phyloP scores from a whole-genome alignment of 2,888 invertebrate species.

The Microctonus brassicae region DNA sequence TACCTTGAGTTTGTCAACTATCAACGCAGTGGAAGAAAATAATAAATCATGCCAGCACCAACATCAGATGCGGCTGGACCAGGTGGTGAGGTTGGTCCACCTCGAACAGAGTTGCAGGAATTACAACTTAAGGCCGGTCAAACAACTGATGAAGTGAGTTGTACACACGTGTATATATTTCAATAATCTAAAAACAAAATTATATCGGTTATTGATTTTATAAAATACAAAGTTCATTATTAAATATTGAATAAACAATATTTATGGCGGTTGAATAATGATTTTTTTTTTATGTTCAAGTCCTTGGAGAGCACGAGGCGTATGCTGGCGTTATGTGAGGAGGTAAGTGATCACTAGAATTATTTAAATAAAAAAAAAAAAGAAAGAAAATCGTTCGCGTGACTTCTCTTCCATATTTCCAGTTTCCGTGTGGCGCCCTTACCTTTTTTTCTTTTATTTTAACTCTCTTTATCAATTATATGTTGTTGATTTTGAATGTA shows the following conservation, averaged over 20 bases:
- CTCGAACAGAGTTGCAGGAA: conserved; percentile 90
- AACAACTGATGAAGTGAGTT: conserved; percentile 90
- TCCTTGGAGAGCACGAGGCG: conserved; percentile 93
- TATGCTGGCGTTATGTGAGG: conserved; percentile 93
- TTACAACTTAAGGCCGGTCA: conserved; percentile 87
- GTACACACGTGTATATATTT: not conserved
- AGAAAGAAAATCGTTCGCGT: conserved; percentile 24
- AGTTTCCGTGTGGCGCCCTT: conserved; percentile 60
- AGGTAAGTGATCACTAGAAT: conserved; percentile 76
- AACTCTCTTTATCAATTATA: conserved; percentile 59
- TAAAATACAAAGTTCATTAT: not conserved
- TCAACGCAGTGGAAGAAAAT: conserved; percentile 17
- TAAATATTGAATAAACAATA: not conserved
- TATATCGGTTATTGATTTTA: not conserved
- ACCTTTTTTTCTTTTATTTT: conserved; percentile 8
- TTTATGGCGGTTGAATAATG: not conserved
- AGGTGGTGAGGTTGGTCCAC: conserved; percentile 77
- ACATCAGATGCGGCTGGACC: conserved; percentile 68
- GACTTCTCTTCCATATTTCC: conserved; percentile 35
- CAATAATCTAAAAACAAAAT: not conserved
- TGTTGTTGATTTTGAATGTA: conserved; percentile 9
- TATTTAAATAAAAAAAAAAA: conserved; percentile 12
- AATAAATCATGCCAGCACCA: conserved; percentile 67
- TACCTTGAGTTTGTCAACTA: not conserved
- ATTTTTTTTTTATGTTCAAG: conserved; percentile 74